Percentiles rank a stretch among this genome's conserved stretches.
Conservation (phyloP, 2,113 vertebrate species). For the Oostethus manadensis region DNA sequence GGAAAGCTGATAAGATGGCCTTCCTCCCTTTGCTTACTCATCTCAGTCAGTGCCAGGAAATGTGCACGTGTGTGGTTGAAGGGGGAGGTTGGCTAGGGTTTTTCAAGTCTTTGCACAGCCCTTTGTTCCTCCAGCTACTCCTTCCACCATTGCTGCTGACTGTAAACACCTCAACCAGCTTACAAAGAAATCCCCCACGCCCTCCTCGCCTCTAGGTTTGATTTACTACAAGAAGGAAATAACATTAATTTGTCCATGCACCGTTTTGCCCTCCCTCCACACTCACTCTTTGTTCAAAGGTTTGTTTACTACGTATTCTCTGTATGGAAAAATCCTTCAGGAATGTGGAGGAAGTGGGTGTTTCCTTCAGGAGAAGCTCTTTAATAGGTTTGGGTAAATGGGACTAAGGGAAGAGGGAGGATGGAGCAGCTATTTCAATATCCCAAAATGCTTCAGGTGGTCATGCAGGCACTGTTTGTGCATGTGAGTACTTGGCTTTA, state of each 20-base stretch:
- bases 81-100: conserved; percentile 27
- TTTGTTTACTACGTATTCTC: conserved; percentile 76
- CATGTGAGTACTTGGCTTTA: conserved; percentile 26
- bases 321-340: conserved; percentile 70
- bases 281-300: conserved; percentile 48
- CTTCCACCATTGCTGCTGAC: conserved; percentile 23
- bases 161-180: conserved; percentile 45
- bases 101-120: conserved; percentile 24
- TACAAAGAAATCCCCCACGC: conserved; percentile 36
- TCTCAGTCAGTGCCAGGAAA: conserved; percentile 18
- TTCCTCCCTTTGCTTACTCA: conserved; percentile 35
- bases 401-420: conserved; percentile 29
- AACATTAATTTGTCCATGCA: conserved; percentile 51
- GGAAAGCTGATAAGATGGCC: conserved; percentile 54
- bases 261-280: conserved; percentile 6
- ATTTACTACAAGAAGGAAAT: conserved; percentile 70
- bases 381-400: conserved; percentile 47
- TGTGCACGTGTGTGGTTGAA: conserved; percentile 11
- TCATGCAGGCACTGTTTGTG: conserved; percentile 15
- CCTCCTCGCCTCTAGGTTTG: conserved; percentile 39
- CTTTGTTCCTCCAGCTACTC: conserved; percentile 44
- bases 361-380: conserved; percentile 53
- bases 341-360: conserved; percentile 71
- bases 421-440: conserved; percentile 25
- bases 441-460: conserved; percentile 57